These are phyloP conservation scores for Etheostoma perlongum DNA, from an alignment of 2,797 vertebrate genomes.

Conservation along the genomic window DNA sequence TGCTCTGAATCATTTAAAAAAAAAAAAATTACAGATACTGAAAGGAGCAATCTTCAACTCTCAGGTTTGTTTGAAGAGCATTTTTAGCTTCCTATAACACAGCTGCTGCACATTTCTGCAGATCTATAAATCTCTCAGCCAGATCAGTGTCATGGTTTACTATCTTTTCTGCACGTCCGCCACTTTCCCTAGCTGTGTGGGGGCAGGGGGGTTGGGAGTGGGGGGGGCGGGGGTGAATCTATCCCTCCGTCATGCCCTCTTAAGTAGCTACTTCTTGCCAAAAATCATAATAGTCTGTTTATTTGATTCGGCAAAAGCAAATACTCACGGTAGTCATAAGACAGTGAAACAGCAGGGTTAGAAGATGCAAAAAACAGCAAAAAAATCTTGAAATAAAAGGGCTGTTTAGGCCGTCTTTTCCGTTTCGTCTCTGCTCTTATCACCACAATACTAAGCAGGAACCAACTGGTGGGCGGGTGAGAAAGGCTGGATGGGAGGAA, in stretches of 20 bases:
- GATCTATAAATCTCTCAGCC: constrained; percentile 24
- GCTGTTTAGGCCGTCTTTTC: constrained; percentile 29
- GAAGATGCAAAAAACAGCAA: constrained; percentile 36
- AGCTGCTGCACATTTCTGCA: not conserved
- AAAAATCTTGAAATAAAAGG: constrained; percentile 23
- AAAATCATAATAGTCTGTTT: constrained; percentile 13
- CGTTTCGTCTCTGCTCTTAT: constrained; percentile 38
- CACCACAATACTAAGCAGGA: constrained; percentile 43
- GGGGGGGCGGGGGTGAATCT: not conserved
- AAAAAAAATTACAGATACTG: too few relatives aligned
- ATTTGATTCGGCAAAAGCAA: constrained; percentile 17
- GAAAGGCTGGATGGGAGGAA: constrained; percentile 14
- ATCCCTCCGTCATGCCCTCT: constrained; percentile 3
- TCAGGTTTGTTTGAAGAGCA: not conserved
- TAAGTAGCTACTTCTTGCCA: not conserved
- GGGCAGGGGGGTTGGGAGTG: not conserved
- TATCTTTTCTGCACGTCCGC: constrained; percentile 56
- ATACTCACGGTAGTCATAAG: constrained; percentile 75
- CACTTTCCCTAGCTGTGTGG: constrained; percentile 20
- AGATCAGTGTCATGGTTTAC: constrained; percentile 30
- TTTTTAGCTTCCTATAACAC: not conserved
- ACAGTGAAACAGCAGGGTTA: constrained; percentile 29
- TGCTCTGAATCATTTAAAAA: too few relatives aligned
- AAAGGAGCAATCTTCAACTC: not conserved
- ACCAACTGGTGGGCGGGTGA: constrained; percentile 58